These are phyloP conservation scores for Rhabditoides inermis DNA, from an alignment of 2,888 invertebrate species.

Conservation along the genomic window DNA sequence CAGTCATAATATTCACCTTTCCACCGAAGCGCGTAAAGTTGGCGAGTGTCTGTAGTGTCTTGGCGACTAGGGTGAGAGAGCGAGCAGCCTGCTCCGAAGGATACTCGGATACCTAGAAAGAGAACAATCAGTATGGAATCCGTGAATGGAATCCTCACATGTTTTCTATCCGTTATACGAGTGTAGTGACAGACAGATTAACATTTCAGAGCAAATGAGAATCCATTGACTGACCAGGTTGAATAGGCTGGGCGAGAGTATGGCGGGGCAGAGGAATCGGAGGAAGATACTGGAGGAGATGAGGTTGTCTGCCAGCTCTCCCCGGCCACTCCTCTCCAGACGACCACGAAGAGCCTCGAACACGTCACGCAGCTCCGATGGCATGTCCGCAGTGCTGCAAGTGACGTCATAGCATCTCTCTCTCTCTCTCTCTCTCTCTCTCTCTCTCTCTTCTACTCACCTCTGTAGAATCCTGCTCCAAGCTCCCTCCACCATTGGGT, in stretches of 20 bases:
- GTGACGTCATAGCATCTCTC: not conserved
- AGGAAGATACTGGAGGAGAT: constrained; percentile 89
- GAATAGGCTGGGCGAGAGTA: constrained; percentile 55
- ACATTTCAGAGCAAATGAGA: too few species aligned
- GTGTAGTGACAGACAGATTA: too few species aligned
- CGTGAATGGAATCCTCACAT: too few species aligned
- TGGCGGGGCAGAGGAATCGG: constrained; percentile 86
- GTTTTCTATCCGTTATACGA: too few species aligned
- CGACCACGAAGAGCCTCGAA: constrained; percentile 77
- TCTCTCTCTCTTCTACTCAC: too few species aligned
- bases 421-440: too few species aligned
- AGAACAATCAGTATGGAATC: too few species aligned
- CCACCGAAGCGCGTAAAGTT: constrained; percentile 90
- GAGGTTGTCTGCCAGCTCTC: constrained; percentile 81
- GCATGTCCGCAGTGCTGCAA: constrained; percentile 33
- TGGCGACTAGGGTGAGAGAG: constrained; percentile 83
- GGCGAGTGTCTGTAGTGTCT: constrained; percentile 85
- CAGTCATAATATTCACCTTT: too few species aligned
- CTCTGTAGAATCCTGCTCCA: constrained; percentile 78
- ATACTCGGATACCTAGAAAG: constrained; percentile 64
- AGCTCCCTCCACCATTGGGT: constrained; percentile 74
- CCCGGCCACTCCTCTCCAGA: constrained; percentile 61
- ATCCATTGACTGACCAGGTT: constrained; percentile 37
- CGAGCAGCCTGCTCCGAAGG: constrained; percentile 81
- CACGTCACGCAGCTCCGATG: constrained; percentile 61